phyloP scores from a whole-genome alignment of 2,888 invertebrate species.

The Nomada flava region DNA sequence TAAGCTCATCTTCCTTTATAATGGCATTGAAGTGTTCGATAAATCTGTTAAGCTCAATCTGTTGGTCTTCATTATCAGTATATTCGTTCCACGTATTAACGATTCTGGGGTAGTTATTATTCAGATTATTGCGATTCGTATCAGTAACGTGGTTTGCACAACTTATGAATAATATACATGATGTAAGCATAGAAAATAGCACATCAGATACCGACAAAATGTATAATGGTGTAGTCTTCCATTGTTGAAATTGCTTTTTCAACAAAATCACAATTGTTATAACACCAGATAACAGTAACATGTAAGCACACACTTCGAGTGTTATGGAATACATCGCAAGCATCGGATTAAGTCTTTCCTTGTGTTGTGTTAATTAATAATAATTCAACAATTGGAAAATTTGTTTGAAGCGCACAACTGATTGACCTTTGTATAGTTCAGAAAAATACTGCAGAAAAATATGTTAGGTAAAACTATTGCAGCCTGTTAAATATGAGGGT shows the following conservation, averaged over 20 bases:
- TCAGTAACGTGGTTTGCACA: slow-evolving; percentile 32
- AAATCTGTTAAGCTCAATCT: slow-evolving; percentile 25
- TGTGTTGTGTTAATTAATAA: slow-evolving; percentile 1
- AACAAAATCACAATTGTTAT: slow-evolving; percentile 71
- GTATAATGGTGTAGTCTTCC: slow-evolving; percentile 67
- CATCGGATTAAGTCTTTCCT: slow-evolving; percentile 9
- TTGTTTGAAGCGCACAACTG: neutral
- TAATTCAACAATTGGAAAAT: neutral
- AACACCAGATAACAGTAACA: slow-evolving; percentile 73
- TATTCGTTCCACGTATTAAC: slow-evolving; percentile 26
- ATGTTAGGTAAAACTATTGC: slow-evolving; percentile 28
- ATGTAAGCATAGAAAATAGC: slow-evolving; percentile 68
- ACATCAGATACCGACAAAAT: slow-evolving; percentile 76
- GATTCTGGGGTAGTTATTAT: slow-evolving; percentile 5
- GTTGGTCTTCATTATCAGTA: slow-evolving; percentile 15
- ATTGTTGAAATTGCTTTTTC: slow-evolving; percentile 64
- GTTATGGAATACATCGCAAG: slow-evolving; percentile 72
- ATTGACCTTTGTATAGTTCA: slow-evolving; percentile 3
- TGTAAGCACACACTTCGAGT: slow-evolving; percentile 69
- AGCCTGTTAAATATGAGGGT: slow-evolving; percentile 57
- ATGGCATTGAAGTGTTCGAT: slow-evolving; percentile 11
- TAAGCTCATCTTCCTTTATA: slow-evolving; percentile 12
- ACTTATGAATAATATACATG: slow-evolving; percentile 53
- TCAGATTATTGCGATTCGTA: slow-evolving; percentile 12
- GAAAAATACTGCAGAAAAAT: slow-evolving; percentile 43